Evolutionary conservation across 2,113 vertebrate genomes (phyloP).

Genomic region (Pelodiscus sinensis): DNA sequence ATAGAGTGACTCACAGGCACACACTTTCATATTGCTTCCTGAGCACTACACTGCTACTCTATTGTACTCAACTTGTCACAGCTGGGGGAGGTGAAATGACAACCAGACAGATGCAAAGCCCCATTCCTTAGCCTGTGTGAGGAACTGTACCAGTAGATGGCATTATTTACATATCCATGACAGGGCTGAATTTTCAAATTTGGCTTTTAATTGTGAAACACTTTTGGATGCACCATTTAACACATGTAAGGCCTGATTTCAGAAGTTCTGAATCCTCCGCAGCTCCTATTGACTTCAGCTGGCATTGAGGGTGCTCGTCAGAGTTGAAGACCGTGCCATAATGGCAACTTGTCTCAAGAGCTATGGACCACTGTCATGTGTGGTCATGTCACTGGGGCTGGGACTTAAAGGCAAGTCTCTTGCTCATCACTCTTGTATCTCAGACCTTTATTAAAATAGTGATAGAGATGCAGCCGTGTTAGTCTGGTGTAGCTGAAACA

Average conservation of each 20-base stretch:
- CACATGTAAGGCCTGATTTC: background rate
- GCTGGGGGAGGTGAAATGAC: background rate
- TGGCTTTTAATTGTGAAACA: background rate
- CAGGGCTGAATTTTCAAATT: constrained; percentile 2
- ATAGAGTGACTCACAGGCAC: background rate
- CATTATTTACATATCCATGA: background rate
- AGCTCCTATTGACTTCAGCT: background rate
- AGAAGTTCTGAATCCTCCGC: rapidly evolving
- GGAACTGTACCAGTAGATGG: background rate
- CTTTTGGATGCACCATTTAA: background rate
- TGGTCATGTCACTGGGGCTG: background rate
- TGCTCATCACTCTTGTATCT: background rate
- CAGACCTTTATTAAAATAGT: background rate
- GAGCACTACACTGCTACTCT: background rate
- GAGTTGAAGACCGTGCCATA: background rate
- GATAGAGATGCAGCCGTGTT: no score
- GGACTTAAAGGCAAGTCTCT: background rate
- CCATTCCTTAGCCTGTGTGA: background rate
- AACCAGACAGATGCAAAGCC: background rate
- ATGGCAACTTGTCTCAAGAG: background rate
- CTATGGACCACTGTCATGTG: no score
- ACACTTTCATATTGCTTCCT: background rate
- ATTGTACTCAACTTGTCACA: background rate
- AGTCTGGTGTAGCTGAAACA: no score
- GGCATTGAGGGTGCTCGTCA: background rate